A percentile compares a stretch with the other conserved stretches of the same genome.
phyloP scores from a whole-genome alignment of 1,140 invertebrate genomes.

The Meloidogyne exigua region DNA sequence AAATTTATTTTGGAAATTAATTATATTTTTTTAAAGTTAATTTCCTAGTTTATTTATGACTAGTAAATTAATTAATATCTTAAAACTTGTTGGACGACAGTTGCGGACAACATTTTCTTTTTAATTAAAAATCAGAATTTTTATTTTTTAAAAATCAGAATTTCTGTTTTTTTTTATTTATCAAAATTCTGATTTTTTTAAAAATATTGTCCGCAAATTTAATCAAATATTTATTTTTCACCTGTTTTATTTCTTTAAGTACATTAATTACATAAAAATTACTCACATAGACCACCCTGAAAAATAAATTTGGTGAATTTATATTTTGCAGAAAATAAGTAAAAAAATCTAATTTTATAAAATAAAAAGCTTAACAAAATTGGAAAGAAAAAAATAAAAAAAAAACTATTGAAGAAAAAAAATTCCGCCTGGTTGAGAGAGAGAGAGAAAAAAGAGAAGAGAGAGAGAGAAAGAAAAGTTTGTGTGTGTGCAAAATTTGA shows the following conservation, averaged over 20 bases:
- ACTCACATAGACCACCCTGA: not conserved
- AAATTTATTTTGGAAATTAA: not conserved
- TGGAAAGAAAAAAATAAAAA: not conserved
- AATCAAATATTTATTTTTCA: no score
- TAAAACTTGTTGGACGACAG: no score
- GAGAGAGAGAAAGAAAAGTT: no score
- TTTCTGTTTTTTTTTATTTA: no score
- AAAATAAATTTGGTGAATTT: not conserved
- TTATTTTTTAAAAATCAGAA: no score
- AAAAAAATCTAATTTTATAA: constrained; percentile 2
- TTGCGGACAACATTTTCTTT: no score
- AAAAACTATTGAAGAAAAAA: not conserved
- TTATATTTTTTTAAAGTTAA: not conserved
- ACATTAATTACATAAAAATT: no score
- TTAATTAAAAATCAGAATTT: no score
- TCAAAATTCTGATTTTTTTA: no score
- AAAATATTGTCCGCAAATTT: no score
- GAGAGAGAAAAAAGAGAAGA: no score
- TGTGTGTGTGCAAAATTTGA: not conserved
- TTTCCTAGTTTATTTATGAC: not conserved
- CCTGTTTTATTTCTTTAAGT: not conserved
- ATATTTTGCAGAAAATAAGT: not conserved
- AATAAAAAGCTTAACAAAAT: not conserved
- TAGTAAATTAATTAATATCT: not conserved
- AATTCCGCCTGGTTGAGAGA: not conserved